Percentiles rank a stretch among this genome's conserved stretches.
phyloP scores from a whole-genome alignment of 2,888 invertebrate genomes.

The Agrochola litura region DNA sequence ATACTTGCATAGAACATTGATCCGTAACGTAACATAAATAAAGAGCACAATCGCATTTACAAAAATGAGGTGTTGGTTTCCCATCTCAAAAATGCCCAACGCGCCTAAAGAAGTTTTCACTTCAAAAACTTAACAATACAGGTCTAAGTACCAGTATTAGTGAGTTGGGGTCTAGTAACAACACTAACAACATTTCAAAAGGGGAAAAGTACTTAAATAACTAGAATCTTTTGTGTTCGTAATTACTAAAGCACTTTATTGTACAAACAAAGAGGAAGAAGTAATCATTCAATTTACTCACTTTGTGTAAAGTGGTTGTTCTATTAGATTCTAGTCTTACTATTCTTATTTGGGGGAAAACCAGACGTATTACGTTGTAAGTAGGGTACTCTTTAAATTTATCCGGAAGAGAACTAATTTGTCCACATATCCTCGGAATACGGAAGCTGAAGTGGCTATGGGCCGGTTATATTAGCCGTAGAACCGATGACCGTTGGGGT shows the following conservation, averaged over 20 bases:
- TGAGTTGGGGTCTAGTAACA: neutral
- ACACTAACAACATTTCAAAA: neutral
- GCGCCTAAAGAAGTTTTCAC: too few species aligned
- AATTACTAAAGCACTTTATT: conserved; percentile 30
- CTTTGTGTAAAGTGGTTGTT: conserved; percentile 20
- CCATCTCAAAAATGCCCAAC: too few species aligned
- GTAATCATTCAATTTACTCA: conserved; percentile 60
- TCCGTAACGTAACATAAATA: too few species aligned
- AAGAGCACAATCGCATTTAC: too few species aligned
- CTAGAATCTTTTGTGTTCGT: conserved; percentile 14
- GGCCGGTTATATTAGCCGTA: too few species aligned
- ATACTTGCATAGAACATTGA: too few species aligned
- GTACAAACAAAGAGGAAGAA: conserved; percentile 40
- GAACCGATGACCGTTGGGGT: too few species aligned
- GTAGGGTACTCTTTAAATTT: neutral
- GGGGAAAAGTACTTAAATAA: neutral
- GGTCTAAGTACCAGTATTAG: too few species aligned
- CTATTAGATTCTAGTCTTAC: conserved; percentile 15
- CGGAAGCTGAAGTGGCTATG: too few species aligned
- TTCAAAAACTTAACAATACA: too few species aligned
- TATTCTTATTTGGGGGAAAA: conserved; percentile 4
- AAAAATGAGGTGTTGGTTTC: too few species aligned
- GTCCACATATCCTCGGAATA: too few species aligned
- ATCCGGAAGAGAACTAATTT: neutral
- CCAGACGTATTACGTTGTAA: neutral